A percentile compares a stretch with the other conserved stretches of the same genome.
phyloP scores from a whole-genome alignment of 2,797 vertebrate species.

The Nannoperca obscura region DNA sequence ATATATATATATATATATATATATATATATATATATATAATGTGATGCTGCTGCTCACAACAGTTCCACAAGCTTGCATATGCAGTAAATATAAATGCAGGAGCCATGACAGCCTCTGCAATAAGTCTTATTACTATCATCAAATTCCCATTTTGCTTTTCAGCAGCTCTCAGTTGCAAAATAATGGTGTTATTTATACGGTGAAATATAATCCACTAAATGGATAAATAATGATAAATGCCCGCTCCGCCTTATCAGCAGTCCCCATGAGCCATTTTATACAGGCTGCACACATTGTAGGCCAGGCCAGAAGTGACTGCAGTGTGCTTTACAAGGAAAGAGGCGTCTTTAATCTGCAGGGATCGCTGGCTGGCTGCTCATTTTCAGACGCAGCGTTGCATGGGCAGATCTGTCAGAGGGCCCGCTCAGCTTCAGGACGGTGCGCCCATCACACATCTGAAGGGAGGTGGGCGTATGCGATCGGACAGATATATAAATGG shows the following conservation, averaged over 20 bases:
- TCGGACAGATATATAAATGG: conserved; percentile 42
- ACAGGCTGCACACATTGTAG: background rate
- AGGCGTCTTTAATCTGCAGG: conserved; percentile 53
- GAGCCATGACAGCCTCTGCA: conserved; percentile 12
- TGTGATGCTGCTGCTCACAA: conserved; percentile 16
- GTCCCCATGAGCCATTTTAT: conserved; percentile 46
- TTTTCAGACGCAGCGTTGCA: conserved; percentile 49
- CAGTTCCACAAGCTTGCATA: conserved; percentile 24
- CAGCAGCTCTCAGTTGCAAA: conserved; percentile 31
- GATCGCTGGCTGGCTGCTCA: conserved; percentile 53
- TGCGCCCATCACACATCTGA: conserved; percentile 40
- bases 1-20: too few species aligned
- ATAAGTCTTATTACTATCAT: conserved; percentile 28
- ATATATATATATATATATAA: conserved; percentile 6
- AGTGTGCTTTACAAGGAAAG: conserved; percentile 43
- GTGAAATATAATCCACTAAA: conserved; percentile 45
- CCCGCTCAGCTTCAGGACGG: conserved; percentile 37
- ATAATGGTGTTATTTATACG: conserved; percentile 46
- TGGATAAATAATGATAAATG: conserved; percentile 61
- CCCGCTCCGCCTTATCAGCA: conserved; percentile 58
- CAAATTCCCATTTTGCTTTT: conserved; percentile 41
- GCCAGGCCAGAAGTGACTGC: conserved; percentile 37
- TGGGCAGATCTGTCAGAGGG: conserved; percentile 31
- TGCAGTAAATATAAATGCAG: conserved; percentile 15
- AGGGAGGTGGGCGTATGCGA: conserved; percentile 23